Base-by-base conservation (phyloP, 2,888 invertebrate genomes). In the Ichneumoninae sp. region DNA sequence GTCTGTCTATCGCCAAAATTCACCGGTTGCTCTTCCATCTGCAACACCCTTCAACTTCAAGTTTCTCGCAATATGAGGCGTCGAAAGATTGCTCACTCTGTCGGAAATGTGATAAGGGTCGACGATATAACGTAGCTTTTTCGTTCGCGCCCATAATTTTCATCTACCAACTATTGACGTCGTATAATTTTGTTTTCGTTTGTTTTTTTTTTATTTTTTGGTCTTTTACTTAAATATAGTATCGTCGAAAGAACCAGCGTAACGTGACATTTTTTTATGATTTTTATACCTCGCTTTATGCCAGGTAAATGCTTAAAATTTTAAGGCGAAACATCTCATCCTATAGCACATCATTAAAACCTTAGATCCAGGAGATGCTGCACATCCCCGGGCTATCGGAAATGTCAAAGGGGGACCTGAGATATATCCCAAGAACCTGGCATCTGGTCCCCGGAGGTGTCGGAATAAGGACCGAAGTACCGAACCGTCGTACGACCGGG, bases 331-430 rank as follows among this genome's bases (percentile, higher is more conserved):
- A 60, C n/a, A 4, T 57, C 26, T 72, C 44, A 26, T 72, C 26
- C 36, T 16, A 44, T 44, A 1, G 4, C 16, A n/a, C 40, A 47
- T 72, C 57, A 60, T 72, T 40, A 72, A 60, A 60, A 60, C 60
- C 13, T 10, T 16, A 22, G 13, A 16, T 40, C 22, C 40, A 57
- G 7, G 16, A 16, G 54, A 40, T 40, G 57, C 8, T 72, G 22
- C 26, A 57, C 22, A 16, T 22, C 19, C 7, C 72, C 44, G 40
- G 22, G 44, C 54, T n/a, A 40, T 72, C n/a, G 16, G 30, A 72
- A 72, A 60, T 72, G 60, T 72, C 72, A 60, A 60, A 72, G 72
- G 57, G n/a, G 44, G 2, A 57, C 40, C 57, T 10, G 40, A 33
- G 44, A 60, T 40, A 26, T 57, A 72, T 60, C 44, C 57, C 44